These are phyloP conservation scores for Xiphydria camelus DNA, from an alignment of 2,888 invertebrate species.

Conservation along the genomic window DNA sequence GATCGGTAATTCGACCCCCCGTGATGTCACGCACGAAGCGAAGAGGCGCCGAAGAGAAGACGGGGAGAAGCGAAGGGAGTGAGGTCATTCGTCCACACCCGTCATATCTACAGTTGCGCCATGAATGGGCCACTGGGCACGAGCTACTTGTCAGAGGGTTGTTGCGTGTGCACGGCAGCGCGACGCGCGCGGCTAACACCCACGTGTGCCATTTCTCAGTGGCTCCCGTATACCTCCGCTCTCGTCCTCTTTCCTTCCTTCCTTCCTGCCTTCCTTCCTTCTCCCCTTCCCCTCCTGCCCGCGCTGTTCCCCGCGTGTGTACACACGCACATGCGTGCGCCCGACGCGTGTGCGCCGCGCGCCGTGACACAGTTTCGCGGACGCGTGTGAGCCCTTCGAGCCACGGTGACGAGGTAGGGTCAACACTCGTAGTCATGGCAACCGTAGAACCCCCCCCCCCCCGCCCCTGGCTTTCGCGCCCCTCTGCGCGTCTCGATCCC, in stretches of 20 bases:
- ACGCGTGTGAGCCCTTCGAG: conserved; percentile 37
- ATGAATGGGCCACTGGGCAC: no score
- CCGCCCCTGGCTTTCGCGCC: not conserved
- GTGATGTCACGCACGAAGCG: no score
- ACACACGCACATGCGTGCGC: conserved; percentile 11
- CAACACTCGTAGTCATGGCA: conserved; percentile 53
- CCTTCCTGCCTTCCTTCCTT: conserved; percentile 6
- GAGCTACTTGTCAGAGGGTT: no score
- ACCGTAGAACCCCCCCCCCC: conserved; percentile 28
- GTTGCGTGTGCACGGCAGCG: no score
- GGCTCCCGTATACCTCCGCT: not conserved
- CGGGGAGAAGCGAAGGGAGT: not conserved
- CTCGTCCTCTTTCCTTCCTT: conserved; percentile 1
- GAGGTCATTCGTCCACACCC: not conserved
- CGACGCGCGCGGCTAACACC: no score
- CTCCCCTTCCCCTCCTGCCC: not conserved
- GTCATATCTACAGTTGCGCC: no score
- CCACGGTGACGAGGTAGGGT: conserved; percentile 37
- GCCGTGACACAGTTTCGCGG: conserved; percentile 41
- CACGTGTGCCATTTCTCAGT: not conserved
- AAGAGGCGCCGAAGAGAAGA: not conserved
- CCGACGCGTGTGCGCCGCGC: conserved; percentile 21
- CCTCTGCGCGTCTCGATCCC: no score
- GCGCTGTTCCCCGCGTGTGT: conserved; percentile 1
- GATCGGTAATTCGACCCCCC: no score